phyloP scores from a whole-genome alignment of 2,113 vertebrate species.

The Tiliqua scincoides region DNA sequence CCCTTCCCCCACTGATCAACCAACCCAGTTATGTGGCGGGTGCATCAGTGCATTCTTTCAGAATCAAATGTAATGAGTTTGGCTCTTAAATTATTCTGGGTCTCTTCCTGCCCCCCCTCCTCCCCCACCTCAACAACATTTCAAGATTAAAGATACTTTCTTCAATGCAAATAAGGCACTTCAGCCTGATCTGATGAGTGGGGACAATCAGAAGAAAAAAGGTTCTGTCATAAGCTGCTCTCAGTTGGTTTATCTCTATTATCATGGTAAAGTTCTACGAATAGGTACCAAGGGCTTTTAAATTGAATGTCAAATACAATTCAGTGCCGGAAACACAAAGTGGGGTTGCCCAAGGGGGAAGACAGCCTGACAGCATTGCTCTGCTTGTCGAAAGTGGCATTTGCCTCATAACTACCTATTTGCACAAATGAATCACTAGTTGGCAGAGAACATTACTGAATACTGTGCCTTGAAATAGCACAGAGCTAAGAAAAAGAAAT shows the following conservation, averaged over 20 bases:
- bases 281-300: slow-evolving; percentile 50
- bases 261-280: slow-evolving; percentile 53
- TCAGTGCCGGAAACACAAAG: slow-evolving; percentile 53
- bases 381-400: slow-evolving; percentile 44
- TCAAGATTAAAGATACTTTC: slow-evolving; percentile 28
- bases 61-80: slow-evolving; percentile 23
- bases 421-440: slow-evolving; percentile 21
- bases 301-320: slow-evolving; percentile 74
- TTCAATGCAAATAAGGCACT: slow-evolving; percentile 38
- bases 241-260: slow-evolving; percentile 49
- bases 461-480: background rate
- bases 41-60: slow-evolving; percentile 1
- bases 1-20: too few species aligned
- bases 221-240: slow-evolving; percentile 54
- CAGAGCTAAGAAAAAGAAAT: background rate
- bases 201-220: slow-evolving; percentile 31
- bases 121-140: background rate
- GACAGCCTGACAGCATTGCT: slow-evolving; percentile 42
- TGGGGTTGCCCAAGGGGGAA: slow-evolving; percentile 10
- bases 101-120: background rate
- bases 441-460: slow-evolving; percentile 29
- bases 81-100: slow-evolving; percentile 26
- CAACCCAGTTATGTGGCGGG: background rate
- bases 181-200: slow-evolving; percentile 17
- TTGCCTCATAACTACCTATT: slow-evolving; percentile 37